Base-by-base conservation (phyloP, 2,888 invertebrate genomes). In the Phytoseiulus persimilis region DNA sequence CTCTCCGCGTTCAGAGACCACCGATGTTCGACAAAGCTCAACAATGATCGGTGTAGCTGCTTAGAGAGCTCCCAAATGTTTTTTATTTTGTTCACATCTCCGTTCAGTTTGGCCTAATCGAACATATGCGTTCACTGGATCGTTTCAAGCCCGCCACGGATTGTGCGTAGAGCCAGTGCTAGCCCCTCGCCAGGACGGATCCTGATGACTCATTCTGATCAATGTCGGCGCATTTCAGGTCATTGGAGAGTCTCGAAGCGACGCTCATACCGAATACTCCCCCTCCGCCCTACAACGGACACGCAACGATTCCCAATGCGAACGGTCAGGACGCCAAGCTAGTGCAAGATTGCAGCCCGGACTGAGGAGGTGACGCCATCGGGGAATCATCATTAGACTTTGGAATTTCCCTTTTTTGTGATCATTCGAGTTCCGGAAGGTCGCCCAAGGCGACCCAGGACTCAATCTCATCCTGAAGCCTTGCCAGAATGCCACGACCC, bases 211-310 rank as follows among this genome's bases (percentile, higher is more conserved):
- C 65, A 18, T 2, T 65, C 18, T 65, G 18, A 65, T 65, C 65
- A 23, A 14, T 65, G 1, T 28, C 28, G 11, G 9, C 28, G 65
- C 18, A 65, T 87, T 87, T 33, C 87, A 87, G 87, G 39, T 32
- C 87, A 33, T 32, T 87, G 87, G 33, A 45, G 11, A 87, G 87
- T 45, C 45, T 87, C 39, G 87, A 87, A 87, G 87, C 87, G 45
- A 87, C 87, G 87, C 87, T 87, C 87, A 87, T 87, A 33, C 87
- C 87, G 32, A 45, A 87, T 33, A 87, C 87, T 33, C 87, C 87
- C 5, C 33, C 33, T 6, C 87, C 87, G 23, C 87, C 87, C 32
- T 87, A 87, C 31, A 87, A 87, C 87, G 87, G 87, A 45, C 87
- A 87, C 32, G 87, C 87, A 31, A 87, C 87, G 87, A 65, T 65